These are phyloP conservation scores for Halictus rubicundus DNA, from an alignment of 1,140 invertebrate species.

Conservation along the genomic window DNA sequence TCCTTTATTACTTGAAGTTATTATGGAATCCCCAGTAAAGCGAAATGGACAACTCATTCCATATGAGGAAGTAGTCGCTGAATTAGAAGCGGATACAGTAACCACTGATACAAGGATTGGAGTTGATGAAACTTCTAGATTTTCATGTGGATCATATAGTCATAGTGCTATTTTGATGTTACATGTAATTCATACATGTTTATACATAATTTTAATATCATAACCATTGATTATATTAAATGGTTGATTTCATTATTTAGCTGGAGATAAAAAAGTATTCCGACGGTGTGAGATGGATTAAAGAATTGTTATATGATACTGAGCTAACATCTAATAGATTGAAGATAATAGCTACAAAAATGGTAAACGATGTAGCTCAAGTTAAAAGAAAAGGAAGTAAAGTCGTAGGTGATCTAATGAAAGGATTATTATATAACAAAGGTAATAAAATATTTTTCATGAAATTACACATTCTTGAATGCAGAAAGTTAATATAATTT, in stretches of 20 bases:
- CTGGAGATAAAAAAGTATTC: constrained; percentile 89
- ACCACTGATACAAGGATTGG: constrained; percentile 83
- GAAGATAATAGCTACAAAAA: constrained; percentile 88
- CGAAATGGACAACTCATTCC: constrained; percentile 82
- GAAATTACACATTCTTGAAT: constrained; percentile 1
- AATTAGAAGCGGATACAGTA: constrained; percentile 88
- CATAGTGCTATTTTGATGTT: constrained; percentile 82
- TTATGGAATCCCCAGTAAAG: constrained; percentile 85
- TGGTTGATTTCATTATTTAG: constrained; percentile 74
- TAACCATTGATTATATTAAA: background rate
- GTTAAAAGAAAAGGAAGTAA: constrained; percentile 84
- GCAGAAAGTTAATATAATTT: background rate
- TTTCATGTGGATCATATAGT: constrained; percentile 84
- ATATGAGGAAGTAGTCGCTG: constrained; percentile 88
- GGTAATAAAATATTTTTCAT: constrained; percentile 76
- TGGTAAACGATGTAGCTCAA: constrained; percentile 88
- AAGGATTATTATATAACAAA: constrained; percentile 83
- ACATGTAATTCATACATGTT: constrained; percentile 74
- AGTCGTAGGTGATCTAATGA: constrained; percentile 84
- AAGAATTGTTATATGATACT: constrained; percentile 87
- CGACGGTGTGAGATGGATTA: constrained; percentile 88
- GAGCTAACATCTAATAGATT: constrained; percentile 87
- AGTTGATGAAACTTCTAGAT: constrained; percentile 79
- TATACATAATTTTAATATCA: constrained; percentile 24
- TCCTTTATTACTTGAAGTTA: constrained; percentile 85